phyloP scores from a whole-genome alignment of 2,888 invertebrate genomes.

The Torymus texanus region DNA sequence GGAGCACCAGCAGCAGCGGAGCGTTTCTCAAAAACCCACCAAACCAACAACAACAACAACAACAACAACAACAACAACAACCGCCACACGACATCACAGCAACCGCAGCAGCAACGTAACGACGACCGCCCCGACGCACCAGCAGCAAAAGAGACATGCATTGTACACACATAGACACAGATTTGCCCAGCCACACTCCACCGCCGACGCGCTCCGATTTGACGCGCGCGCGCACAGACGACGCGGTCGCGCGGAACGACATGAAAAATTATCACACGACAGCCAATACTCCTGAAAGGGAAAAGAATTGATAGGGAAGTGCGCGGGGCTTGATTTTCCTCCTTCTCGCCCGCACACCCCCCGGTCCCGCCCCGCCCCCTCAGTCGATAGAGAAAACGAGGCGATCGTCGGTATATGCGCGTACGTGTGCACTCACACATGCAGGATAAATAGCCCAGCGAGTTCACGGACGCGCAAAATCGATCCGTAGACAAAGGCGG shows the following conservation, averaged over 20 bases:
- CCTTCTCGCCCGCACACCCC: neutral
- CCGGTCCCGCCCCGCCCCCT: neutral
- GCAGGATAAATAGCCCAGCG: constrained; percentile 11
- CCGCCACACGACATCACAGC: neutral
- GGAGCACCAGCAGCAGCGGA: constrained; percentile 29
- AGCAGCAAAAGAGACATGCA: no score
- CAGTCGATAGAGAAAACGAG: neutral
- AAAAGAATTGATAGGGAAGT: neutral
- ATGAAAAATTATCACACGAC: neutral
- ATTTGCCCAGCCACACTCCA: no score
- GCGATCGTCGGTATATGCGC: neutral
- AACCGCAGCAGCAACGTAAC: neutral
- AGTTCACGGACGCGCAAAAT: constrained; percentile 50
- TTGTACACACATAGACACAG: no score
- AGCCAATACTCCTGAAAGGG: neutral
- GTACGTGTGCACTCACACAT: no score
- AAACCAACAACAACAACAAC: constrained; percentile 8
- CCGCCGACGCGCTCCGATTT: no score
- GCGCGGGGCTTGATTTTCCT: no score
- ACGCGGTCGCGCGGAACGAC: neutral
- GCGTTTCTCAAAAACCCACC: constrained; percentile 33
- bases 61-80: constrained; percentile 13
- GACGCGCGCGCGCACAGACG: no score
- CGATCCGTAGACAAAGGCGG: constrained; percentile 23
- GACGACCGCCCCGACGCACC: no score